Percentiles rank a stretch among this genome's conserved stretches.
phyloP scores from a whole-genome alignment of 2,797 vertebrate species.

The Nasua narica region DNA sequence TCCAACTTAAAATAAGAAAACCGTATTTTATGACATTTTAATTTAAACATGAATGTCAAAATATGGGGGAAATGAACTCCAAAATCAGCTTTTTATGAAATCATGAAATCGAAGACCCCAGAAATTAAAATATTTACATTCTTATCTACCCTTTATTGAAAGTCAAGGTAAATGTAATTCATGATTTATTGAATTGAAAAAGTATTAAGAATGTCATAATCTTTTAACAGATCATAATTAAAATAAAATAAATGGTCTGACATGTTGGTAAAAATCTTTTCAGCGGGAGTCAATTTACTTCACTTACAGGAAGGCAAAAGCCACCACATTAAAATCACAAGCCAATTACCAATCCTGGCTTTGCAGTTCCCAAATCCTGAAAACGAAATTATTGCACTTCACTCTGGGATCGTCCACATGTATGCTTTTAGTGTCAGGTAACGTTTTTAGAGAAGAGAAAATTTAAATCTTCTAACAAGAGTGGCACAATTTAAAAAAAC shows the following conservation, averaged over 20 bases:
- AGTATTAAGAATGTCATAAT: neutral
- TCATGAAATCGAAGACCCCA: neutral
- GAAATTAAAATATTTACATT: conserved; percentile 47
- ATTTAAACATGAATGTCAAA: conserved; percentile 31
- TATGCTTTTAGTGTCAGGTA: neutral
- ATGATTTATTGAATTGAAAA: neutral
- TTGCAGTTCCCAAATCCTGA: neutral
- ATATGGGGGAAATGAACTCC: neutral
- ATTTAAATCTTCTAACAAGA: neutral
- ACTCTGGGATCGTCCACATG: neutral
- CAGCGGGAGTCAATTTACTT: neutral
- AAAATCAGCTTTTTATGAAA: conserved; percentile 36
- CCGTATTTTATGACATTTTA: conserved; percentile 22
- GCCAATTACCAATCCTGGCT: conserved; percentile 1
- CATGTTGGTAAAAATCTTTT: neutral
- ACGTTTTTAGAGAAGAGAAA: neutral
- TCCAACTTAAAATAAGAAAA: conserved; percentile 12
- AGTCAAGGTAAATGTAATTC: conserved; percentile 12
- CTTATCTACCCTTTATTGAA: conserved; percentile 6
- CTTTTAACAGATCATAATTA: conserved; percentile 15
- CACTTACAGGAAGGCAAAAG: conserved; percentile 19
- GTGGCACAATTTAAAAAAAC: neutral
- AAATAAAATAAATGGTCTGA: conserved; percentile 23
- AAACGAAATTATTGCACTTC: conserved; percentile 36
- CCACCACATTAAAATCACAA: conserved; percentile 25